Evolutionary conservation across 2,797 vertebrate species (phyloP).

Genomic region (Arrhamphus sclerolepis): DNA sequence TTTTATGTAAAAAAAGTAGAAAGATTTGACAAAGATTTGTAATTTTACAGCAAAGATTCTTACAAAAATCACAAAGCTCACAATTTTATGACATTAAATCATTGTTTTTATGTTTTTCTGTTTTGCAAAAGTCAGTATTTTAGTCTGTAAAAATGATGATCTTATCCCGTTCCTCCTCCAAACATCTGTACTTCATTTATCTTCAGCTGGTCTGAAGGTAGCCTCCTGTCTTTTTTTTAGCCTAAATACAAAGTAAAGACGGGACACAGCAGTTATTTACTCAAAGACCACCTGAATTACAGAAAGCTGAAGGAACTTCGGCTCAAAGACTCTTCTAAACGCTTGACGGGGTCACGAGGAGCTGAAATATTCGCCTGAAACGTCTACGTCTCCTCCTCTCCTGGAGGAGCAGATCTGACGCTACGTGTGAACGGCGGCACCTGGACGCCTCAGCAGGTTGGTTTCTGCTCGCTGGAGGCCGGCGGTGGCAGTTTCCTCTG

Average conservation of each 20-base stretch:
- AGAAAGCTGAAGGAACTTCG: neutral
- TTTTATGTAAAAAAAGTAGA: no score
- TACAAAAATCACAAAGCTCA: no score
- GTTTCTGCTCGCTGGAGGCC: constrained; percentile 41
- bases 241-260: neutral
- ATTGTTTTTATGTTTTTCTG: no score
- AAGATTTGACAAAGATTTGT: no score
- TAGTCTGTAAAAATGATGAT: no score
- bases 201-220: neutral
- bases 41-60: no score
- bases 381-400: neutral
- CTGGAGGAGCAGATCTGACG: neutral
- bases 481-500: constrained; percentile 58
- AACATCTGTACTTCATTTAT: no score
- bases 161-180: no score
- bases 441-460: constrained; percentile 6
- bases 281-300: constrained; percentile 2
- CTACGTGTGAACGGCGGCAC: neutral
- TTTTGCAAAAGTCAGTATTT: no score
- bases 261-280: neutral
- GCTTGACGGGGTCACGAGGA: neutral
- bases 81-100: no score
- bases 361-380: neutral
- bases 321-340: neutral
- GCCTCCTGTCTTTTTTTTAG: neutral